Evolutionary conservation across 2,113 vertebrate genomes (phyloP), one percentile per base, ranked within the genome.

Genomic region (Phasianus colchicus): DNA sequence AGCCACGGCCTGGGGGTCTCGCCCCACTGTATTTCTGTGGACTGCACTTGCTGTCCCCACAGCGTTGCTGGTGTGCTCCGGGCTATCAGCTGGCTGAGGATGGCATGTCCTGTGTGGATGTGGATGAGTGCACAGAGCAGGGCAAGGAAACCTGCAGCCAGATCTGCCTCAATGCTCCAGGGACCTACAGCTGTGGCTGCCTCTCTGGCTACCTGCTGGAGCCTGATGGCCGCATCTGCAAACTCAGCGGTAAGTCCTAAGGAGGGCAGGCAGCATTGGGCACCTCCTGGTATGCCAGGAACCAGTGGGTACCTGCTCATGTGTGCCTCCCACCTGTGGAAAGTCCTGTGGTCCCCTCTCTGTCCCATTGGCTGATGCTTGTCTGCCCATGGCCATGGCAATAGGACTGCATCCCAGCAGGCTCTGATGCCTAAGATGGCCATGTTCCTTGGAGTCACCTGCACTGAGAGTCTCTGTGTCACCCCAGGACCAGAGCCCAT

Each of bases 151-250:
- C 88, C 32, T 97, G 99, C 95, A 98, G 98, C 93, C 99, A 99
- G 94, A 97, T 43, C 5, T 99, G 99, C 81, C 50, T 97, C 66
- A 99, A 99, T 55, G 96, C 86, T 0, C 88, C 61, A 0, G 98
- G 99, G 7, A 98, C 98, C 54, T 99, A 98, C 90, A 61, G 43
- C 82, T 99, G 99, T 75, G 70, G 58, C 6, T 99, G 99, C 91
- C 96, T 97, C 40, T 95, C 98, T 12, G 98, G 98, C 10, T 99
- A 99, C 94, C 72, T 97, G 21, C 92, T 99, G 67, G 98, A 99
- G 77, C 97, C 98, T 0, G 98, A 99, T 48, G 93, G 97, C 47
- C 98, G n/a, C 1, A 88, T 94, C 84, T 99, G 99, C 96, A 99
- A 99, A 95, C 97, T 98, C 8, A 79, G 95, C 94, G 98, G 99